A percentile compares a stretch with the other conserved stretches of the same genome.
These are phyloP conservation scores for Heliconius ismenius DNA, from an alignment of 2,888 invertebrate genomes.

Conservation along the genomic window DNA sequence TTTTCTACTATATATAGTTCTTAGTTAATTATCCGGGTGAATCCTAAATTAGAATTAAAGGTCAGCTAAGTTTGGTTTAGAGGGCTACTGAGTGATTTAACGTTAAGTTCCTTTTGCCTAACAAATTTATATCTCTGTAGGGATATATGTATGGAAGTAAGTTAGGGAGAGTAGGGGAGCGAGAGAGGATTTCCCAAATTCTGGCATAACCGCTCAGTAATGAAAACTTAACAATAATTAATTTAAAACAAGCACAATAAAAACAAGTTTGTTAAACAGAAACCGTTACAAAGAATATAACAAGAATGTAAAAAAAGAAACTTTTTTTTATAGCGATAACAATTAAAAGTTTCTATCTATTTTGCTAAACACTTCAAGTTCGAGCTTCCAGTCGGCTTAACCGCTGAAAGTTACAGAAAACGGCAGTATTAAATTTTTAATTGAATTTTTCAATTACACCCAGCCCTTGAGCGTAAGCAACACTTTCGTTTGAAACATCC, in stretches of 20 bases:
- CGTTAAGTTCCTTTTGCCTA: not conserved
- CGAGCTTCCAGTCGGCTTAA: slow-evolving; percentile 35
- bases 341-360: slow-evolving; percentile 45
- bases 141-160: too few species aligned
- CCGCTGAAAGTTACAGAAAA: slow-evolving; percentile 39
- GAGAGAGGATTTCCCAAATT: too few species aligned
- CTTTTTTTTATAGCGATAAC: slow-evolving; percentile 35
- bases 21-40: not conserved
- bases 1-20: not conserved
- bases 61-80: not conserved
- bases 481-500: slow-evolving; percentile 64
- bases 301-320: slow-evolving; percentile 1
- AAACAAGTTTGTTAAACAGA: slow-evolving; percentile 1
- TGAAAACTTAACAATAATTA: not conserved
- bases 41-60: not conserved
- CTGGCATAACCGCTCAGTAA: too few species aligned
- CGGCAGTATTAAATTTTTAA: slow-evolving; percentile 54
- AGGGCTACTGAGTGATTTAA: not conserved
- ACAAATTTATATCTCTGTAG: not conserved
- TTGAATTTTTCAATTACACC: slow-evolving; percentile 64
- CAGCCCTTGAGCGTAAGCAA: slow-evolving; percentile 51
- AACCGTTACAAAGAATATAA: not conserved
- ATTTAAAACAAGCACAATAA: not conserved
- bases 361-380: slow-evolving; percentile 43
- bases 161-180: too few species aligned